Base-by-base conservation (phyloP, 2,113 vertebrate genomes). In the Gadus macrocephalus region DNA sequence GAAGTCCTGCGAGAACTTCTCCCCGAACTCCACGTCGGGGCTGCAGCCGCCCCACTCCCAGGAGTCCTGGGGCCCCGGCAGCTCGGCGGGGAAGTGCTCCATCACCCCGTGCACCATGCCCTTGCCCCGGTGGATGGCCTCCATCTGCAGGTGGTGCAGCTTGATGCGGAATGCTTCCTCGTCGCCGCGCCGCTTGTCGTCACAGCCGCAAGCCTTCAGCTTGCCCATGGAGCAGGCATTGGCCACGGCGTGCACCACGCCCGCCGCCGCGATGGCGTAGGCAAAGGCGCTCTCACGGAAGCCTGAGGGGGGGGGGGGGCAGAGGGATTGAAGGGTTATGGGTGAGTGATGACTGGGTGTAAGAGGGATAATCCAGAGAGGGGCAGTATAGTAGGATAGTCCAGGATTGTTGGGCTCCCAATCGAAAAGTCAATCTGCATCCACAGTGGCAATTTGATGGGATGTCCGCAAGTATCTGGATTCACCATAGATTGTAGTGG, bases 1-100 rank as follows among this genome's bases (percentile, higher is more conserved):
- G 88, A 99, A 99, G 78, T 99, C 97, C 83, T 94, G 93, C 60
- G 97, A 98, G 90, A 99, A 99, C 83, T 95, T 95, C 85, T 98
- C 96, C 64, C 96, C 97, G 38, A 95, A 99, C 79, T 98, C 96
- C 91, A 99, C 94, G 0, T 99, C 95, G 0, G 96, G 97, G 81
- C 97, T 99, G 91, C 97, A 99, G 76, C 97, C 97, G 3, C 97
- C 97, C 97, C 97, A 99, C 67, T 99, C 97, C 97, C 97, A 99
- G 83, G 96, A 95, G 91, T 98, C 97, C 87, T 97, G 95, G 38
- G 95, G 94, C 58, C 94, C 94, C 0, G 94, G 92, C 68, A 92
- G 90, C 63, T 96, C 95, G 0, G 92, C 90, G 0, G 94, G 95
- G 77, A 94, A 92, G 81, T 96, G 94, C 79, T 98, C 97, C 76